A percentile compares a stretch with the other conserved stretches of the same genome.
These are phyloP conservation scores for Pica pica DNA, from an alignment of 2,113 vertebrate genomes.

Conservation along the genomic window DNA sequence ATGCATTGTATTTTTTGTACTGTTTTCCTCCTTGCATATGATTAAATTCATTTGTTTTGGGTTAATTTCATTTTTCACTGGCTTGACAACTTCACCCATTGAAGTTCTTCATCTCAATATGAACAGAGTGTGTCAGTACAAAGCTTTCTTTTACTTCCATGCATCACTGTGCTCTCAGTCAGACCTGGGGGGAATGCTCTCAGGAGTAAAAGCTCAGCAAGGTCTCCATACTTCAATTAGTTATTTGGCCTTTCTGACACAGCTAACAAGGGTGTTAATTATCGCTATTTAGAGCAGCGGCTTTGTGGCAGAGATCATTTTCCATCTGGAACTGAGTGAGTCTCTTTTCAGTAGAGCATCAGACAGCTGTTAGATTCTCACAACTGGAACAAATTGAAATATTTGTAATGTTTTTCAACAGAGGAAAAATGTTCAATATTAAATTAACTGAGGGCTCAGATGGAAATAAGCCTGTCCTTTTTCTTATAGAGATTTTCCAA, in stretches of 20 bases:
- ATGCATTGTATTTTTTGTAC: neutral
- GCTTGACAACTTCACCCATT: constrained; percentile 1
- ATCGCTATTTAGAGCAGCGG: constrained; percentile 11
- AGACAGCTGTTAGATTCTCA: constrained; percentile 23
- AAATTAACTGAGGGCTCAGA: constrained; percentile 1
- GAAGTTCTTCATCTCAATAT: constrained; percentile 2
- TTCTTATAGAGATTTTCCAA: neutral
- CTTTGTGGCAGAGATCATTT: constrained; percentile 46
- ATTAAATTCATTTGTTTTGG: constrained; percentile 29
- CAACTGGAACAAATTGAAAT: constrained; percentile 45
- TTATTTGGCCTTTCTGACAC: constrained; percentile 51
- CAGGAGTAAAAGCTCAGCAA: constrained; percentile 2
- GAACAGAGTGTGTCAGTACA: neutral
- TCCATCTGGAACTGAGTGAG: constrained; percentile 38
- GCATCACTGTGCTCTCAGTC: neutral
- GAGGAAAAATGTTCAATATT: neutral
- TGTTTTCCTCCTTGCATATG: constrained; percentile 28
- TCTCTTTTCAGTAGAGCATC: constrained; percentile 10
- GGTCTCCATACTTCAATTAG: constrained; percentile 52
- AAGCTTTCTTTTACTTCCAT: constrained; percentile 11
- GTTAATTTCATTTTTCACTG: constrained; percentile 45
- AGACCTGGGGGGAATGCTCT: constrained; percentile 25
- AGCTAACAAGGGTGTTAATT: constrained; percentile 60
- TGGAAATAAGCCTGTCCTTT: neutral
- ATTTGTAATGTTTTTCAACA: constrained; percentile 8